Conservation (phyloP, 1,140 invertebrate species). For the Eupeodes corollae region DNA sequence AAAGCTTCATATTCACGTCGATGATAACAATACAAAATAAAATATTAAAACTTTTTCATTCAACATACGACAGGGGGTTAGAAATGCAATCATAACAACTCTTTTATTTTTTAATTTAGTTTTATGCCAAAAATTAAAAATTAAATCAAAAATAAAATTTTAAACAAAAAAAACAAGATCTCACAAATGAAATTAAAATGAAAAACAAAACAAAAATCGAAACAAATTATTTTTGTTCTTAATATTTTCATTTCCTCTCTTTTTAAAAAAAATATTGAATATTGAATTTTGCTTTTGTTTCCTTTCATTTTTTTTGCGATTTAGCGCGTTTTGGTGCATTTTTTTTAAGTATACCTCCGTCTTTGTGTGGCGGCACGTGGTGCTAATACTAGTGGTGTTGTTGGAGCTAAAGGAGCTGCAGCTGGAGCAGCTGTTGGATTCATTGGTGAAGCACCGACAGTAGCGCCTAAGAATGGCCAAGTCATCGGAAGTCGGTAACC, state of each 20-base stretch:
- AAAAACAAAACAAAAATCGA: neutral
- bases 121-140: too few species aligned
- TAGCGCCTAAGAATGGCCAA: slow-evolving; percentile 39
- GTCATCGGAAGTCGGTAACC: slow-evolving; percentile 47
- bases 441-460: slow-evolving; percentile 39
- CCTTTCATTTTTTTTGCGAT: slow-evolving; percentile 1
- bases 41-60: too few species aligned
- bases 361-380: slow-evolving; percentile 41
- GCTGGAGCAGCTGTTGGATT: slow-evolving; percentile 40
- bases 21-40: too few species aligned
- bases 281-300: slow-evolving; percentile 33
- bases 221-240: neutral
- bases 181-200: neutral
- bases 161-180: too few species aligned
- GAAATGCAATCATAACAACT: too few species aligned
- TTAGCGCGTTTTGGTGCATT: neutral
- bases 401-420: slow-evolving; percentile 33
- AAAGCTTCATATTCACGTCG: too few species aligned
- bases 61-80: too few species aligned
- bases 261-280: neutral
- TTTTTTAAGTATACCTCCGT: slow-evolving; percentile 32
- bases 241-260: neutral
- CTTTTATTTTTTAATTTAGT: too few species aligned
- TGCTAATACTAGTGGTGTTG: slow-evolving; percentile 40
- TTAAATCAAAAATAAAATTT: too few species aligned